Evolutionary conservation across 2,888 invertebrate genomes (phyloP).

Genomic region (Eucriotettix oculatus): DNA sequence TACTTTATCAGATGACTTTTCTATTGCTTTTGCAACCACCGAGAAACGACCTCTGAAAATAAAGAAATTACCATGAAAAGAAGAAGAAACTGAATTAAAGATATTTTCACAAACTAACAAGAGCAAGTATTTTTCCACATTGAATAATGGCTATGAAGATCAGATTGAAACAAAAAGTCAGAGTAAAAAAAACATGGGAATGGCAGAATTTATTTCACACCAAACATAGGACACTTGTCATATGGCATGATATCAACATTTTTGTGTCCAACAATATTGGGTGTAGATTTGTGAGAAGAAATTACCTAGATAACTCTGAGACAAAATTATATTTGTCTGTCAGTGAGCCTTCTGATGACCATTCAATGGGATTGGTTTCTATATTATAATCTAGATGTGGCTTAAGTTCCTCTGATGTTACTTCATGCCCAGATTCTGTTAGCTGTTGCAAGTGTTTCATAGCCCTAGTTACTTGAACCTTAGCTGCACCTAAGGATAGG

Average conservation of each 20-base stretch:
- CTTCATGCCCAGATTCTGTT: constrained; percentile 64
- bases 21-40: constrained; percentile 64
- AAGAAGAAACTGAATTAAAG: too few species aligned
- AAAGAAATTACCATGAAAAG: too few species aligned
- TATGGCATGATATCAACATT: too few species aligned
- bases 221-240: too few species aligned
- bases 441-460: constrained; percentile 71
- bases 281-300: neutral
- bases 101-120: too few species aligned
- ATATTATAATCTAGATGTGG: constrained; percentile 54
- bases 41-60: constrained; percentile 63
- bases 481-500: constrained; percentile 35
- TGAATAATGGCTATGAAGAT: too few species aligned
- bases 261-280: too few species aligned
- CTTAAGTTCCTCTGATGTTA: constrained; percentile 38
- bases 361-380: constrained; percentile 57
- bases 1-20: constrained; percentile 54
- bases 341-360: constrained; percentile 44
- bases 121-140: too few species aligned
- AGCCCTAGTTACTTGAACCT: constrained; percentile 62
- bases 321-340: constrained; percentile 69
- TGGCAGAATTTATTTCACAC: too few species aligned
- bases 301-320: constrained; percentile 54
- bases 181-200: too few species aligned
- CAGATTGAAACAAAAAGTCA: too few species aligned